These are phyloP conservation scores for Brienomyrus longianalis DNA, from an alignment of 2,113 vertebrate genomes.

Conservation along the genomic window DNA sequence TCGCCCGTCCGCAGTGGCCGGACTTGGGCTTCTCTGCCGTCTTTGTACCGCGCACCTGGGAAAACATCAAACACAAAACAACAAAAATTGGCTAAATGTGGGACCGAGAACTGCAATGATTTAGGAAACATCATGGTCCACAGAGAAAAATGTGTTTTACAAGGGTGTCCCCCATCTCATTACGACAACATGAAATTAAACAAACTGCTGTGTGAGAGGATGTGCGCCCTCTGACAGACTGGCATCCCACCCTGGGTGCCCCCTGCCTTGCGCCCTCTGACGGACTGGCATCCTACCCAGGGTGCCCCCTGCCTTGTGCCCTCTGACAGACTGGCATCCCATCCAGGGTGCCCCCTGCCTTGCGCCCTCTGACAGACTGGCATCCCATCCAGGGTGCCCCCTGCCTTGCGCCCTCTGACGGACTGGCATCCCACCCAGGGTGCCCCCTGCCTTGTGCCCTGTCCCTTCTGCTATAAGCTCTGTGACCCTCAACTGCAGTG, in stretches of 20 bases:
- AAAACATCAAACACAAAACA: neutral
- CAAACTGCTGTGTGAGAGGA: neutral
- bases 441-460: neutral
- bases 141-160: neutral
- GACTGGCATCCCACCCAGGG: neutral
- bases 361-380: neutral
- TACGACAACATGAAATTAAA: neutral
- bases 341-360: no score
- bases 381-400: no score
- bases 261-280: neutral
- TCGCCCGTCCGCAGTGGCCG: constrained; percentile 17
- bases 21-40: constrained; percentile 14
- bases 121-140: neutral
- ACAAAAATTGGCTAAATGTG: neutral
- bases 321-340: no score
- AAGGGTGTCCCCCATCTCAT: neutral
- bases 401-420: neutral
- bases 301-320: no score
- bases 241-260: neutral
- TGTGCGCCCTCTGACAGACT: neutral
- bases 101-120: neutral
- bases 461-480: neutral
- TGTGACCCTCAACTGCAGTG: neutral
- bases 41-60: constrained; percentile 19
- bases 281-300: neutral